These are phyloP conservation scores for Clarias laeviceps DNA, from an alignment of 2,797 vertebrate genomes.

Conservation along the genomic window DNA sequence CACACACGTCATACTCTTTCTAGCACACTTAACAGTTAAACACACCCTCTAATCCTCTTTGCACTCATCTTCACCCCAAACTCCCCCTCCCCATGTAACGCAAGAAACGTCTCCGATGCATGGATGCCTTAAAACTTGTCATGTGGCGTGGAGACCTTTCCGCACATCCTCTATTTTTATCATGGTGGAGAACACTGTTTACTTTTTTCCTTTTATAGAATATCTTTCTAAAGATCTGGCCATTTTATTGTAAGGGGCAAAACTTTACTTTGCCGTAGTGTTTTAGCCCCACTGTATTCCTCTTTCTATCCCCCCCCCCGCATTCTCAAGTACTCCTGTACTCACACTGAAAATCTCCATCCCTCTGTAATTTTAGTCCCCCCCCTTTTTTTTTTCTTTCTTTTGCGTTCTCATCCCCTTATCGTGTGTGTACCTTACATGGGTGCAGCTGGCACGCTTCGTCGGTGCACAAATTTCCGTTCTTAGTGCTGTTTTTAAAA, in stretches of 20 bases:
- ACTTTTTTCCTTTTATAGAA: conserved; percentile 57
- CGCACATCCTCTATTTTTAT: conserved; percentile 68
- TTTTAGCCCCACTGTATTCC: neutral
- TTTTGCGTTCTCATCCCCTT: conserved; percentile 28
- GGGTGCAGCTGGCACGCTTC: conserved; percentile 65
- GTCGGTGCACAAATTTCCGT: conserved; percentile 62
- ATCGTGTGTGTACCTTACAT: conserved; percentile 40
- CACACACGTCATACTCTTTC: neutral
- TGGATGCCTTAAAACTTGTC: conserved; percentile 79
- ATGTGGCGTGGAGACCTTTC: conserved; percentile 72
- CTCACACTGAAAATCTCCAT: conserved; percentile 63
- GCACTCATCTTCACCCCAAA: conserved; percentile 60
- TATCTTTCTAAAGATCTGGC: conserved; percentile 52
- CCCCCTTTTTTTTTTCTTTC: conserved; percentile 43
- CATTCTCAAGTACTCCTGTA: conserved; percentile 72
- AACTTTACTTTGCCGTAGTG: conserved; percentile 62
- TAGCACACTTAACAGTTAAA: conserved; percentile 47
- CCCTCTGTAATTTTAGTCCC: conserved; percentile 55
- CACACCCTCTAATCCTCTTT: conserved; percentile 65
- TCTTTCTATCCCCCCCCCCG: conserved; percentile 53
- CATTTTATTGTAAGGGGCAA: conserved; percentile 69
- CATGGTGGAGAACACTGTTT: conserved; percentile 61
- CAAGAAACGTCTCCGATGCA: conserved; percentile 71
- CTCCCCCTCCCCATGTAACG: conserved; percentile 66
- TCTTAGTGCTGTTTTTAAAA: conserved; percentile 70